Evolutionary conservation across 1,140 invertebrate genomes (phyloP).

Genomic region (Sycobia sp.): DNA sequence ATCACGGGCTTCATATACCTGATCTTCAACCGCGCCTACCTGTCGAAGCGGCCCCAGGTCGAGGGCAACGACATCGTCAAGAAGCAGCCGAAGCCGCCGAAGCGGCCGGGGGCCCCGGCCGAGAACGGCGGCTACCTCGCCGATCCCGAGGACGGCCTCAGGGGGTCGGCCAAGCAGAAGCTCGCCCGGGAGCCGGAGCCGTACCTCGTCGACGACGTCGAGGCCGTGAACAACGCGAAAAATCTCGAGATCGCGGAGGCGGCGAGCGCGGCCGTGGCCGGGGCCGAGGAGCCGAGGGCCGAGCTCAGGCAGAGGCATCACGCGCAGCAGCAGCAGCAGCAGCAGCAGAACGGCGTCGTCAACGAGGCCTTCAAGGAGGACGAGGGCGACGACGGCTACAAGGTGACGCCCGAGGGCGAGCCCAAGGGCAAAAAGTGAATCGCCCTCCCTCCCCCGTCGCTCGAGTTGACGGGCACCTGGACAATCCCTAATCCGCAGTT

Average conservation of each 20-base stretch:
- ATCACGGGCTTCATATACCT: constrained; percentile 73
- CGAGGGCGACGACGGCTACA: constrained; percentile 25
- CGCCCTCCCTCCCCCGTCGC: too few species aligned
- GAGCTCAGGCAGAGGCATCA: constrained; percentile 48
- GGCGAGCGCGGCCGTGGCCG: constrained; percentile 36
- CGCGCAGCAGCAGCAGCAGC: too few species aligned
- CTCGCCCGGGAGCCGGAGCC: constrained; percentile 25
- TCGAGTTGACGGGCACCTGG: too few species aligned
- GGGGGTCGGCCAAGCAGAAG: constrained; percentile 28
- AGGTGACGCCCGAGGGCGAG: constrained; percentile 41
- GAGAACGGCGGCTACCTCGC: constrained; percentile 22
- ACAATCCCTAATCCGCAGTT: too few species aligned
- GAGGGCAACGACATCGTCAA: constrained; percentile 64
- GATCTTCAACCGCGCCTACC: constrained; percentile 70
- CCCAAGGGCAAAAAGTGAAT: constrained; percentile 17
- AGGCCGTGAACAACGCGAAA: constrained; percentile 45
- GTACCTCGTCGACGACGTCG: constrained; percentile 28
- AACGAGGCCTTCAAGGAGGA: constrained; percentile 60
- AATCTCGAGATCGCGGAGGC: constrained; percentile 51
- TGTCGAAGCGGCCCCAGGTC: constrained; percentile 62
- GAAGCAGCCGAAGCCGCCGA: constrained; percentile 56
- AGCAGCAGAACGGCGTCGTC: constrained; percentile 55
- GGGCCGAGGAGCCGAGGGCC: constrained; percentile 35
- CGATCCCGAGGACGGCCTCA: constrained; percentile 14
- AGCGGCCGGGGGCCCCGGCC: constrained; percentile 24